A percentile compares a stretch with the other conserved stretches of the same genome.
Evolutionary conservation across 2,797 vertebrate genomes (phyloP).

Genomic region (Anguilla obscura): DNA sequence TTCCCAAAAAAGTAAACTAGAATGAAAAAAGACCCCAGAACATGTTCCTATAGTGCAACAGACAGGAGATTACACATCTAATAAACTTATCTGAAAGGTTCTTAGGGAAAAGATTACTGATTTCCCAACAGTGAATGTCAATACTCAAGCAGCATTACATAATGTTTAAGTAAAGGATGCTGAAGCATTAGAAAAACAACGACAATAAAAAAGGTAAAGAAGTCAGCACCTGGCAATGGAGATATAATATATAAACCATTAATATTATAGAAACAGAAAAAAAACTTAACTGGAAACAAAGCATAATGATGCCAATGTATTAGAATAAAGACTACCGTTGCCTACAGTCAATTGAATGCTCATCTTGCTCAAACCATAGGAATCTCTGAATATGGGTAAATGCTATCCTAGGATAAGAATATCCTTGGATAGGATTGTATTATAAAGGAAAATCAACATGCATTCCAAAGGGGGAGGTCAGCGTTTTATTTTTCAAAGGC

Average conservation of each 20-base stretch:
- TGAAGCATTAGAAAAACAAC: neutral
- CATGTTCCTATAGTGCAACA: neutral
- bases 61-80: neutral
- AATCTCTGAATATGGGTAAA: neutral
- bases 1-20: too few relatives aligned
- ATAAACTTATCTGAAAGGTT: neutral
- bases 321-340: neutral
- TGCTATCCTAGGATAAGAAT: neutral
- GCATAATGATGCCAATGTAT: neutral
- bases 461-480: neutral
- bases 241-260: neutral
- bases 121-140: neutral
- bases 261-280: neutral
- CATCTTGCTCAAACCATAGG: neutral
- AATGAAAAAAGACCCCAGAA: too few relatives aligned
- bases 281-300: neutral
- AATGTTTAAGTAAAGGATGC: neutral
- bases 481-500: neutral
- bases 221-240: neutral
- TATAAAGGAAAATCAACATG: neutral
- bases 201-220: neutral
- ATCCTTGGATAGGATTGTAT: neutral
- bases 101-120: neutral
- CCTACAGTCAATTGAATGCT: neutral
- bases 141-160: neutral